Evolutionary conservation across 2,797 vertebrate species (phyloP), one percentile per base, ranked within the genome.

Genomic region (Betta splendens): DNA sequence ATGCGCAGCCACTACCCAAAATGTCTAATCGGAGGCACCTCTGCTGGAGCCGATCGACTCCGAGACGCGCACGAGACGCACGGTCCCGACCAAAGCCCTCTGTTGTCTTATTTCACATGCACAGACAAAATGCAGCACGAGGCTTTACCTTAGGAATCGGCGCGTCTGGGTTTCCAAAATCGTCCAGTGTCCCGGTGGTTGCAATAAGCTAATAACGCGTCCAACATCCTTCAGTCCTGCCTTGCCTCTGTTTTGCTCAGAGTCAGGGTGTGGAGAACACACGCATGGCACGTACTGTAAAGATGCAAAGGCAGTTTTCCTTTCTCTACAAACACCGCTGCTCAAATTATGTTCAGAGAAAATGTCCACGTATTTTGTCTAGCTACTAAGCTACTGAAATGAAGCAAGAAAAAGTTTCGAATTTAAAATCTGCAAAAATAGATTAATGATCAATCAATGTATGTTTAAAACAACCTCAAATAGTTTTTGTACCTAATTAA

Each of bases 201-300:
- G 73, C 64, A 63, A 54, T 69, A 16, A 8, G 33, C 33, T 16
- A 65, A 78, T 33, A 66, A 64, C 64, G 81, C 79, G 80, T 81
- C 71, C 72, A 58, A 40, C 85, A 80, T 79, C 84, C 66, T 77
- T 39, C 72, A 26, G 64, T 68, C 63, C 77, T 63, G 16, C 71
- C 70, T 31, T 36, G 79, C 78, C 72, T 84, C 77, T 79, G 84
- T 75, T 72, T 79, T 29, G 60, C 81, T 60, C 73, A 49, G 83
- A 85, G 84, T 81, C 81, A 49, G 89, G 87, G 90, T 89, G 90
- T 86, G 86, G 85, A 75, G 53, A 21, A 68, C 80, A 84, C 87
- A 86, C 81, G 79, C 83, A 72, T 81, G 85, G 71, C 85, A 84
- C 86, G 90, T 29, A 29, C 28, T 29, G 28, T 88, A 78, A 87